phyloP scores from a whole-genome alignment of 2,888 invertebrate species.

The Eilema sororculum region DNA sequence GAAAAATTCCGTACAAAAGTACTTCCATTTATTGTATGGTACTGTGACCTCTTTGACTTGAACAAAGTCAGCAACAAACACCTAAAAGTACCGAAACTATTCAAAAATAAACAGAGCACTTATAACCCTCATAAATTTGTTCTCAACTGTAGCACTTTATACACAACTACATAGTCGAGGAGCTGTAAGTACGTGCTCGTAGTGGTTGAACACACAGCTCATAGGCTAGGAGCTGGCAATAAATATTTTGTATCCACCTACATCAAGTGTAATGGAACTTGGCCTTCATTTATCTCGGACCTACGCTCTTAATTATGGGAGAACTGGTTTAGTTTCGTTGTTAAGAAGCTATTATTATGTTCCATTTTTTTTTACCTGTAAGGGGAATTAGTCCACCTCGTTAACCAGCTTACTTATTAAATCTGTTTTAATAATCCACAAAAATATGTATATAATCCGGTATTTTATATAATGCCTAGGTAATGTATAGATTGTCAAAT shows the following conservation, averaged over 20 bases:
- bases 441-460: too few relatives aligned
- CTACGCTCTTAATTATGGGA: slow-evolving; percentile 8
- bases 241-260: slow-evolving; percentile 16
- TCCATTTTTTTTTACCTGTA: too few relatives aligned
- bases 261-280: slow-evolving; percentile 18
- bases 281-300: slow-evolving; percentile 12
- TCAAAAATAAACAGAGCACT: slow-evolving; percentile 14
- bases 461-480: too few relatives aligned
- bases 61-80: neutral
- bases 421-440: too few relatives aligned
- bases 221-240: slow-evolving; percentile 20
- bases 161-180: slow-evolving; percentile 12
- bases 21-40: neutral
- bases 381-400: too few relatives aligned
- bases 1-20: neutral
- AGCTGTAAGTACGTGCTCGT: slow-evolving; percentile 11
- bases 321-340: slow-evolving; percentile 9
- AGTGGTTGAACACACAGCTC: slow-evolving; percentile 15
- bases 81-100: neutral
- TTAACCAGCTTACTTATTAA: too few relatives aligned
- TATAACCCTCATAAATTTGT: slow-evolving; percentile 33
- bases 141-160: slow-evolving; percentile 37
- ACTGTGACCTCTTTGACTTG: neutral
- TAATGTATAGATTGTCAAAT: too few relatives aligned
- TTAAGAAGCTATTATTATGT: too few relatives aligned